Evolutionary conservation across 1,140 invertebrate species (phyloP), one percentile per base, ranked within the genome.

Genomic region (Rhopalosiphum maidis): DNA sequence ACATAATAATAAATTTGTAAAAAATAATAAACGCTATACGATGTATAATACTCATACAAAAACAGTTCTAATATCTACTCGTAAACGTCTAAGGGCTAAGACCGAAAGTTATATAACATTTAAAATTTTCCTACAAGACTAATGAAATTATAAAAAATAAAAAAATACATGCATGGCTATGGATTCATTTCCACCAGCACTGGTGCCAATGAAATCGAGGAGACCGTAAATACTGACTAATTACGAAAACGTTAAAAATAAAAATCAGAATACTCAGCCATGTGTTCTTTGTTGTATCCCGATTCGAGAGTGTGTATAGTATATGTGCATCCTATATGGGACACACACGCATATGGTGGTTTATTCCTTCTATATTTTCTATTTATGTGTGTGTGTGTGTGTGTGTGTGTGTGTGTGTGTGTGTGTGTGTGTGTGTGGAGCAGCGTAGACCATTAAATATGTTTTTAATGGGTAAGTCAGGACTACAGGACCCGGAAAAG

Each of bases 191-290:
- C 30, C 30, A 48, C 46, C 8, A 35, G 46, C 46, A 18, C 30
- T 46, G 46, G 18, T 35, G 86, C n/a, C 51, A 41, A 89, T 35
- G 51, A 89, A 22, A 55, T 41, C 51, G 15, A 55, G 51, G 35
- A 89, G 48, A 23, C 35, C 48, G 48, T 89, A 55, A 55, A 55
- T 89, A 54, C 35, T 41, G 23, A 55, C 88, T 89, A 89, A 89
- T 89, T 89, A 89, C 35, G 51, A 89, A 55, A 55, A 89, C 51
- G 88, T 89, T 89, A 89, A 89, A 89, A 89, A 89, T 89, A 89
- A 89, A 55, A 41, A 55, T 54, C 35, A 35, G n/a, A 89, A 89
- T 55, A 37, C 88, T 55, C 88, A 35, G 88, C 88, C 88, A 89
- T 55, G 51, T 89, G 88, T 89, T 89, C 88, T 89, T 54, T 55